Conservation (phyloP, 2,113 vertebrate genomes). For the Platysternon megacephalum region DNA sequence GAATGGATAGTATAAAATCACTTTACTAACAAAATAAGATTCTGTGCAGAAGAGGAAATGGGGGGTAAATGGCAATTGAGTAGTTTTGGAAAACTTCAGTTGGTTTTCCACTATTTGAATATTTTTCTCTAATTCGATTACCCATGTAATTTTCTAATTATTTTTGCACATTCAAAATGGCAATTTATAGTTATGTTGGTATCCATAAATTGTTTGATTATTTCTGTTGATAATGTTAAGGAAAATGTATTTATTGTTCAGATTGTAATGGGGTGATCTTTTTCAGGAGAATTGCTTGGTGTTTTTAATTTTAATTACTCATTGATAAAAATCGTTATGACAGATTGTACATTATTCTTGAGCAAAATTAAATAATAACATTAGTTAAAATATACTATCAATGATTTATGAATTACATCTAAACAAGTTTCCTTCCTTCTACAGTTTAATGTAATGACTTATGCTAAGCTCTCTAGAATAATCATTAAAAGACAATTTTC, state of each 20-base stretch:
- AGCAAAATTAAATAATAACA: not conserved
- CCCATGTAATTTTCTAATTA: not conserved
- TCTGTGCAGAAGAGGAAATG: not conserved
- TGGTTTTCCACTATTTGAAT: not conserved
- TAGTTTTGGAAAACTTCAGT: fast-evolving
- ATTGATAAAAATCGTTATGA: not conserved
- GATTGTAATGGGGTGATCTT: not conserved
- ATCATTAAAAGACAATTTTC: slow-evolving; percentile 46
- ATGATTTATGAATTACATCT: slow-evolving; percentile 44
- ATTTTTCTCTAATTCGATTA: not conserved
- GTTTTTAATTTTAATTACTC: not conserved
- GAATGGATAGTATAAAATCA: not conserved
- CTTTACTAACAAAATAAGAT: not conserved
- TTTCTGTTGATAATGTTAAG: not conserved
- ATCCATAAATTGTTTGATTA: not conserved
- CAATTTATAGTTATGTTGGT: not conserved
- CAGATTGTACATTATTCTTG: not conserved
- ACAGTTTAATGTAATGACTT: slow-evolving; percentile 12
- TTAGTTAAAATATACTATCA: not conserved
- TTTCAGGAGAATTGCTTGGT: not conserved
- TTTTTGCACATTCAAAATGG: not conserved
- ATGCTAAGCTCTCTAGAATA: slow-evolving; percentile 12
- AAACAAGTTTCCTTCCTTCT: slow-evolving; percentile 31
- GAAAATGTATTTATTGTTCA: not conserved
- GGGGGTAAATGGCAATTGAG: not conserved